A percentile compares a stretch with the other conserved stretches of the same genome.
Evolutionary conservation across 2,888 invertebrate genomes (phyloP).

Genomic region (Oscheius sp.): DNA sequence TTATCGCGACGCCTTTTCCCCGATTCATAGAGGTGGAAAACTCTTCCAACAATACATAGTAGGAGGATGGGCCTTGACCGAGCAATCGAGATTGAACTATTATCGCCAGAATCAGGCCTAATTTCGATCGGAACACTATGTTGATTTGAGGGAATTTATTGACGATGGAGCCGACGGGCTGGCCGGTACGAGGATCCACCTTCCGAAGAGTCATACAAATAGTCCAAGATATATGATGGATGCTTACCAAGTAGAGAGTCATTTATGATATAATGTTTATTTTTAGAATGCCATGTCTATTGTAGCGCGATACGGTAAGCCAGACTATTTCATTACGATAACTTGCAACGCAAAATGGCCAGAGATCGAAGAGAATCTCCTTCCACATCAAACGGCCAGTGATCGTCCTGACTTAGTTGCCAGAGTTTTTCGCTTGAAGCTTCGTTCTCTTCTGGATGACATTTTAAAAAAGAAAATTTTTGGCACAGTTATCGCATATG

Average conservation of each 20-base stretch:
- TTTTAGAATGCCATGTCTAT: conserved; percentile 64
- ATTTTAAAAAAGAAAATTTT: conserved; percentile 49
- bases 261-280: no score
- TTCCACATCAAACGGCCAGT: conserved; percentile 37
- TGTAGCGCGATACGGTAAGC: conserved; percentile 56
- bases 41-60: conserved; percentile 64
- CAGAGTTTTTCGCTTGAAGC: conserved; percentile 61
- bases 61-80: conserved; percentile 70
- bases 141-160: not conserved
- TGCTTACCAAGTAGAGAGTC: not conserved
- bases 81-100: conserved; percentile 47
- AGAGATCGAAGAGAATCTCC: conserved; percentile 59
- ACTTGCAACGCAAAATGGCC: conserved; percentile 69
- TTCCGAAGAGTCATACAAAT: conserved; percentile 66
- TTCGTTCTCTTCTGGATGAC: conserved; percentile 44
- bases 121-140: not conserved
- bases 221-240: conserved; percentile 68
- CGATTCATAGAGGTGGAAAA: not conserved
- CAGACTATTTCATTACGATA: conserved; percentile 66
- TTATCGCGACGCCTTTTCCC: not conserved
- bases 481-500: conserved; percentile 48
- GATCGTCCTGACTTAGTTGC: conserved; percentile 62
- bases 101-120: not conserved
- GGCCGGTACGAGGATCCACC: conserved; percentile 48
- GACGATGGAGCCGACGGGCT: conserved; percentile 8